A percentile compares a stretch with the other conserved stretches of the same genome.
Conservation (phyloP, 2,888 invertebrate species). For the Amaurobius ferox region DNA sequence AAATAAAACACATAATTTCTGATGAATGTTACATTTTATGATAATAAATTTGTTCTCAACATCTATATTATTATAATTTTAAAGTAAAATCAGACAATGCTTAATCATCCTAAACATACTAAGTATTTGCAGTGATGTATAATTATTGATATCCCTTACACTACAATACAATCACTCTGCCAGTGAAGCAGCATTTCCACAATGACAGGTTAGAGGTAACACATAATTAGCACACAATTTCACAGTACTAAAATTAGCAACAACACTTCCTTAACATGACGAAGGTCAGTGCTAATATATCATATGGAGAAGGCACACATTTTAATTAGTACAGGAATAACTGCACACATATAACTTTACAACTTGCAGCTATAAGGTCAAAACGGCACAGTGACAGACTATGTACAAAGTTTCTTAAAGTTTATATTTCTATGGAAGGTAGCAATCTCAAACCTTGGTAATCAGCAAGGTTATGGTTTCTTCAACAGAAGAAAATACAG, state of each 20-base stretch:
- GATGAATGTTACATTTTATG: too few species aligned
- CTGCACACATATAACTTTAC: constrained; percentile 56
- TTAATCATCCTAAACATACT: too few species aligned
- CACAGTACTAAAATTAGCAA: constrained; percentile 59
- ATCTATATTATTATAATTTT: too few species aligned
- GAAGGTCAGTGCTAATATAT: constrained; percentile 61
- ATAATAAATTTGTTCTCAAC: too few species aligned
- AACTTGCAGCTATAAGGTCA: constrained; percentile 60
- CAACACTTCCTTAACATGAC: constrained; percentile 38
- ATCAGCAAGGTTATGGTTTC: constrained; percentile 15
- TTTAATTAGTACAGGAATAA: constrained; percentile 67
- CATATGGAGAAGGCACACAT: constrained; percentile 69
- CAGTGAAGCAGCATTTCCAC: constrained; percentile 28
- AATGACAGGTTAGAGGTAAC: constrained; percentile 42
- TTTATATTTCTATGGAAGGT: constrained; percentile 26
- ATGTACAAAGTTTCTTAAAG: constrained; percentile 37
- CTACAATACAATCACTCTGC: constrained; percentile 34
- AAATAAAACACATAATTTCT: too few species aligned
- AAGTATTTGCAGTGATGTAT: not conserved
- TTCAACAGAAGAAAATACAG: not conserved
- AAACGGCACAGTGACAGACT: constrained; percentile 52
- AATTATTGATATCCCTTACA: not conserved
- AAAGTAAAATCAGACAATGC: too few species aligned
- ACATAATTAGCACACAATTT: constrained; percentile 51
- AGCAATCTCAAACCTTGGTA: constrained; percentile 24